Percentiles rank a stretch among this genome's conserved stretches.
phyloP scores from a whole-genome alignment of 2,888 invertebrate genomes.

The Orchestes rusci region DNA sequence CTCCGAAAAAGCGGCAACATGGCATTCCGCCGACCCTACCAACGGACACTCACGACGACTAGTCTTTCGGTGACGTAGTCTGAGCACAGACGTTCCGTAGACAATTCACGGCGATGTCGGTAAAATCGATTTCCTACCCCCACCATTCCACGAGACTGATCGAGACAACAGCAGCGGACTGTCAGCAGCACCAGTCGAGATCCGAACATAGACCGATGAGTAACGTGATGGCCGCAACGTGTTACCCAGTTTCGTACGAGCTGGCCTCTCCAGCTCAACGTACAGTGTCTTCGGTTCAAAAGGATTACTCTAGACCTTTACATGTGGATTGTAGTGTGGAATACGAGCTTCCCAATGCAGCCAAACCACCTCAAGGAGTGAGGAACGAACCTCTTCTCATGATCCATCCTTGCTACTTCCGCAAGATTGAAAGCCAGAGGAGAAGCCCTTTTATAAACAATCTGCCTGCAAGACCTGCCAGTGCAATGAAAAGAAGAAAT shows the following conservation, averaged over 20 bases:
- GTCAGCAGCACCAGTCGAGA: conserved; percentile 36
- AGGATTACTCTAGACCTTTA: conserved; percentile 79
- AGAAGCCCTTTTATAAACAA: conserved; percentile 80
- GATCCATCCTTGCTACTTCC: conserved; percentile 86
- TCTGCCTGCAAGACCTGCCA: conserved; percentile 49
- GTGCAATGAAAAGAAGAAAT: conserved; percentile 28
- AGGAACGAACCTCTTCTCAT: conserved; percentile 78
- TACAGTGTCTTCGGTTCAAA: conserved; percentile 46
- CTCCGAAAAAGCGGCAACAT: conserved; percentile 6
- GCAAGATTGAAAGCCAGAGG: conserved; percentile 76
- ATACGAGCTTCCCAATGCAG: conserved; percentile 84
- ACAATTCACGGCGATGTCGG: conserved; percentile 38
- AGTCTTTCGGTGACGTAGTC: conserved; percentile 36
- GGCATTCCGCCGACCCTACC: conserved; percentile 16
- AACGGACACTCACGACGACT: conserved; percentile 18
- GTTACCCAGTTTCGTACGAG: conserved; percentile 37
- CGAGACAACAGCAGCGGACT: conserved; percentile 11
- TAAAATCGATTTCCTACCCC: conserved; percentile 46
- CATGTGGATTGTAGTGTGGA: conserved; percentile 89
- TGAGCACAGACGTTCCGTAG: conserved; percentile 39
- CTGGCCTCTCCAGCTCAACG: conserved; percentile 37
- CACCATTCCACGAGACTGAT: conserved; percentile 32
- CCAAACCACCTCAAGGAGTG: conserved; percentile 78
- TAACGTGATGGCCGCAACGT: conserved; percentile 39
- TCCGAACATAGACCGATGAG: conserved; percentile 36